Conservation (phyloP, 2,797 vertebrate species). For the Octomys mimax region DNA sequence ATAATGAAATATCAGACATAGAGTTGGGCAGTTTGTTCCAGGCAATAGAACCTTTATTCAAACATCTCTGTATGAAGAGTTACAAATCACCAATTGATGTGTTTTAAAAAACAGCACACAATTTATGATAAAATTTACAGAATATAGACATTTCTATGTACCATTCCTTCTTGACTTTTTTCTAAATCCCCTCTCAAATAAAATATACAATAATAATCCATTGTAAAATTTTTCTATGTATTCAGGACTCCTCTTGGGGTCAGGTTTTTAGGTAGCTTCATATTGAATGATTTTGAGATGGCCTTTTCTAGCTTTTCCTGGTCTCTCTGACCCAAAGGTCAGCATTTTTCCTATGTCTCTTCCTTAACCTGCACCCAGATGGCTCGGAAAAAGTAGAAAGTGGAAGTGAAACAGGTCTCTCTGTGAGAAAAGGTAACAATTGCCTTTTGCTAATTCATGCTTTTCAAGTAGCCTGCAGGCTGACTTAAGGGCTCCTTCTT, state of each 20-base stretch:
- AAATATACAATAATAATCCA: background rate
- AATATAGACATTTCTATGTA: background rate
- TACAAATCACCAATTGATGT: background rate
- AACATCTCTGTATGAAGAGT: background rate
- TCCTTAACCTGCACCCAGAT: background rate
- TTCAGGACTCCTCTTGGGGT: background rate
- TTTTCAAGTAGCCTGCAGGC: conserved; percentile 5
- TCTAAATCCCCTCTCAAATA: background rate
- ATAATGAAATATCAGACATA: background rate
- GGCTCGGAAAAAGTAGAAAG: background rate
- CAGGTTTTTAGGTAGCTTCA: background rate
- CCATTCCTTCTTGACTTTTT: background rate
- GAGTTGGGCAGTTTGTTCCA: background rate
- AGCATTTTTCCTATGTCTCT: background rate
- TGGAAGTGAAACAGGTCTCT: background rate
- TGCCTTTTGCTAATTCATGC: background rate
- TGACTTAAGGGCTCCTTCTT: background rate
- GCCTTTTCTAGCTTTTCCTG: background rate
- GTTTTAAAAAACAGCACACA: background rate
- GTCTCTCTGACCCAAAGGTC: background rate
- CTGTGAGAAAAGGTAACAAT: background rate
- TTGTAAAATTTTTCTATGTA: background rate
- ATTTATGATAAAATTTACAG: conserved; percentile 8
- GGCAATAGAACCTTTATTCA: conserved; percentile 13
- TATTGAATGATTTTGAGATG: background rate